Evolutionary conservation across 2,113 vertebrate species (phyloP).

Genomic region (human (Homo sapiens)): GRCh38 chr2:182905501-182906000

Average conservation of each 20-base stretch:
- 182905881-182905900: no score
- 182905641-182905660: background rate
- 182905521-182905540: background rate
- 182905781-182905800: background rate
- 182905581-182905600: background rate
- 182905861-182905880: background rate
- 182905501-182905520: conserved; percentile 29
- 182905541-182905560: background rate
- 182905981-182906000: no score
- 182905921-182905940: no score
- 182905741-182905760: conserved; percentile 3
- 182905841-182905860: background rate
- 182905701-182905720: background rate
- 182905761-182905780: conserved; percentile 1
- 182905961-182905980: no score
- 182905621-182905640: background rate
- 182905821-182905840: background rate
- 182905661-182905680: background rate
- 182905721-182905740: background rate
- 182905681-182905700: background rate
- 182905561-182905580: background rate
- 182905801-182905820: background rate
- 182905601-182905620: background rate
- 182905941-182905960: no score
- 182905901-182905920: no score